phyloP scores from a whole-genome alignment of 2,113 vertebrate genomes.

The Pedetes capensis region DNA sequence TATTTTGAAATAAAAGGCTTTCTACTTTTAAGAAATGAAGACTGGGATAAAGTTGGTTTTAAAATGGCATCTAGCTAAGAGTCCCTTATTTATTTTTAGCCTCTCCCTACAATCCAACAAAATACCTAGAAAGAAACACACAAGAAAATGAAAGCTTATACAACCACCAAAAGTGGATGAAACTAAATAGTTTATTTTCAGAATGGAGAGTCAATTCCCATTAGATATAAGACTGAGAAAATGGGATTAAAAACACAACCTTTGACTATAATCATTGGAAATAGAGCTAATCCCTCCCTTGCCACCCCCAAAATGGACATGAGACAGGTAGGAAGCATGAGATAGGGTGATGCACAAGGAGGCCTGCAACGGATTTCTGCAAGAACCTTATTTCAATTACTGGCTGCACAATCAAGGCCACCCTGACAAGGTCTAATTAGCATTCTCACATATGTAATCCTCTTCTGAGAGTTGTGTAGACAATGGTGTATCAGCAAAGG shows the following conservation, averaged over 20 bases:
- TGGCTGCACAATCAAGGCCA: too few relatives aligned
- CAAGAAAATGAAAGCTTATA: background rate
- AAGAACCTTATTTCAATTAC: too few relatives aligned
- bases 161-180: background rate
- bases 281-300: background rate
- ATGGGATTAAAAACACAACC: background rate
- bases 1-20: slow-evolving; percentile 55
- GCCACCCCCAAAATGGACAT: fast-evolving
- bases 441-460: too few relatives aligned
- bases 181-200: slow-evolving; percentile 32
- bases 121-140: slow-evolving; percentile 22
- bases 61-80: slow-evolving; percentile 25
- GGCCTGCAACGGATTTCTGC: too few relatives aligned
- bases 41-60: slow-evolving; percentile 35
- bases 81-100: slow-evolving; percentile 29
- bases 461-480: too few relatives aligned
- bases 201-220: background rate
- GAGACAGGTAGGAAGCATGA: background rate
- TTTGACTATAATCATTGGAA: background rate
- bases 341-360: background rate
- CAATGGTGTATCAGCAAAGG: too few relatives aligned
- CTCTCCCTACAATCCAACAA: slow-evolving; percentile 9
- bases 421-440: too few relatives aligned
- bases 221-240: background rate
- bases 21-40: slow-evolving; percentile 55